phyloP scores from a whole-genome alignment of 2,797 vertebrate species.

The Sebastolobus altivelis region DNA sequence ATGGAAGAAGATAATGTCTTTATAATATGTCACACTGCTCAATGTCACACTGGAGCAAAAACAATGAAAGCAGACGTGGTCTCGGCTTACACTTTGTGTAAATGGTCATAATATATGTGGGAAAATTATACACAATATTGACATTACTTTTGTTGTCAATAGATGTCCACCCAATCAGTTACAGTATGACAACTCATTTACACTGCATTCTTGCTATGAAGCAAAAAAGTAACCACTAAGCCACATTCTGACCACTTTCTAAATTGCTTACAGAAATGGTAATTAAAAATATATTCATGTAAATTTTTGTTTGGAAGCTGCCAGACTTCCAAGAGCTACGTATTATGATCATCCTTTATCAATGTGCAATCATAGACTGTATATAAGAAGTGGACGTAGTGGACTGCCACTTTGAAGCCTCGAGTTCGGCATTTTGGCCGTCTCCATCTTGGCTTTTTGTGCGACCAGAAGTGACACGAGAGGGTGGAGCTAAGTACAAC shows the following conservation, averaged over 20 bases:
- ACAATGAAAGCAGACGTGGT: conserved; percentile 33
- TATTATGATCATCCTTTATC: neutral
- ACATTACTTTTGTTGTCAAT: neutral
- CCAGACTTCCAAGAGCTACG: neutral
- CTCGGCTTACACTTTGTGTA: conserved; percentile 30
- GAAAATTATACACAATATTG: conserved; percentile 7
- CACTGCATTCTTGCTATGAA: neutral
- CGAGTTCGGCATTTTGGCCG: too few relatives aligned
- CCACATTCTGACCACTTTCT: neutral
- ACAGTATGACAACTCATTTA: neutral
- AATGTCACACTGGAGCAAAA: conserved; percentile 32
- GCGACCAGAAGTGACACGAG: too few relatives aligned
- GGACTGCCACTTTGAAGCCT: too few relatives aligned
- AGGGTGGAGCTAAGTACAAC: too few relatives aligned
- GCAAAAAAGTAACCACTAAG: neutral
- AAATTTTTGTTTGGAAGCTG: neutral
- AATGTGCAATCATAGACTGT: too few relatives aligned
- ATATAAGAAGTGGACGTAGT: too few relatives aligned
- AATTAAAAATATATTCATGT: neutral
- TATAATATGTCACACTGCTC: conserved; percentile 46
- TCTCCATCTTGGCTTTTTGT: rapidly evolving
- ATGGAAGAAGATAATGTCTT: conserved; percentile 35
- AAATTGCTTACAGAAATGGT: neutral
- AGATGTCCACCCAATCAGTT: neutral
- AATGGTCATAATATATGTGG: conserved; percentile 15